Base-by-base conservation (phyloP, 2,797 vertebrate species). In the Hydrocynus forskahlii region DNA sequence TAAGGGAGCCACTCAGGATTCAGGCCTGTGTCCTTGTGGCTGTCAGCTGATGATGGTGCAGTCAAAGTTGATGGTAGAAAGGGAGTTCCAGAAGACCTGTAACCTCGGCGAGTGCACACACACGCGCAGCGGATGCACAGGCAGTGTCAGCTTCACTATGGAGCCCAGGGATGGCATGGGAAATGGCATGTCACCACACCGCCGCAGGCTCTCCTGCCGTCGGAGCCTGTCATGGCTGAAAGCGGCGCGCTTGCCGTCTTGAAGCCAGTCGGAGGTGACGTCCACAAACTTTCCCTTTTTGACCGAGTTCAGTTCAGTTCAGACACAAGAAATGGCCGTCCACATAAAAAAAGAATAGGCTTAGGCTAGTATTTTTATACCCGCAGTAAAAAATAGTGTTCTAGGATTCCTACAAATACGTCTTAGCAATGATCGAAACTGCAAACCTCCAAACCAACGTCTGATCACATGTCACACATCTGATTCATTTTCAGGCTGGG, bases 251-350 rank as follows among this genome's bases (percentile, higher is more conserved):
- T 88, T 87, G 89, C 88, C 85, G 38, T 88, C 93, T 92, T 91
- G 93, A 94, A 89, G 91, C 92, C 90, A 94, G 92, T 93, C 90
- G 90, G 89, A 90, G 91, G 86, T 92, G 92, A 93, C 92, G 89
- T 91, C 92, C 90, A 84, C 83, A 73, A 91, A 92, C 90, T 93
- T 92, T 91, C 88, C 45, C 12, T 19, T 66, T 73, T 70, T 54
- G 13, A 59, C 13, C 3, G 55, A 63, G 23, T 76, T 63, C 19
- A 10, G 45, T 52, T 63, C 57, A 43, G 69, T 52, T 71, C 48
- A 54, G 14, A 71, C 35, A 0, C 3, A 7, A 13, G 45, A 52
- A 52, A 71, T 23, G 21, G 48, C 9, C 48, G 2, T 71, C 21
- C 52, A 52, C 69, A 29, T 5, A n/a, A 19, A 13, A 29, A 29